phyloP scores from a whole-genome alignment of 2,888 invertebrate genomes.

The Micropterix aruncella region DNA sequence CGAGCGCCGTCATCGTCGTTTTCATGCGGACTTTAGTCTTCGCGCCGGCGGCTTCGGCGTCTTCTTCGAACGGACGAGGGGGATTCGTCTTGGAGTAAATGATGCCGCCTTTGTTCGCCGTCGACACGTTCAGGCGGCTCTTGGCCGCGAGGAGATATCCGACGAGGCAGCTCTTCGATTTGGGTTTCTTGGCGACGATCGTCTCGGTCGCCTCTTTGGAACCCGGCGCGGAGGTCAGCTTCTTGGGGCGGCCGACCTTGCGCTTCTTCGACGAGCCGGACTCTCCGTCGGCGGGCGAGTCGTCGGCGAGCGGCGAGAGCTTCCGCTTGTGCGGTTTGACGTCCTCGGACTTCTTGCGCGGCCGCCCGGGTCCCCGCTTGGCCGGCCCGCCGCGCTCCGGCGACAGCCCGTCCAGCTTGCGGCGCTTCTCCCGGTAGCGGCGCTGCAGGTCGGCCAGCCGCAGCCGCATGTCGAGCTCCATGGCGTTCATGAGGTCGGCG shows the following conservation, averaged over 20 bases:
- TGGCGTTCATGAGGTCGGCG: slow-evolving; percentile 49
- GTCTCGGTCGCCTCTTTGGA: slow-evolving; percentile 58
- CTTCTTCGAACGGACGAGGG: slow-evolving; percentile 27
- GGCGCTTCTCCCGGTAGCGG: slow-evolving; percentile 71
- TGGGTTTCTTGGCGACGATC: slow-evolving; percentile 69
- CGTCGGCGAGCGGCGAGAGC: slow-evolving; percentile 31
- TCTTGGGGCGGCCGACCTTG: slow-evolving; percentile 70
- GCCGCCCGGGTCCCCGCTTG: slow-evolving; percentile 29
- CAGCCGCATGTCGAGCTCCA: slow-evolving; percentile 72
- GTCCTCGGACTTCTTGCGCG: slow-evolving; percentile 26
- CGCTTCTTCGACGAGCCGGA: slow-evolving; percentile 54
- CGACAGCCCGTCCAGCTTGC: slow-evolving; percentile 59
- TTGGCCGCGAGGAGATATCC: slow-evolving; percentile 51
- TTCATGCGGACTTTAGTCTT: slow-evolving; percentile 10
- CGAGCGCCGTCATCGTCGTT: slow-evolving; percentile 7
- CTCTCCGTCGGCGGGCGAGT: slow-evolving; percentile 14
- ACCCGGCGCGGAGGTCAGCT: slow-evolving; percentile 41
- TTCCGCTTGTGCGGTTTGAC: slow-evolving; percentile 14
- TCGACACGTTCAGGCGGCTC: slow-evolving; percentile 36
- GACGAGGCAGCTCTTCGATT: slow-evolving; percentile 50
- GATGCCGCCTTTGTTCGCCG: slow-evolving; percentile 28
- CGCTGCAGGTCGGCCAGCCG: slow-evolving; percentile 68
- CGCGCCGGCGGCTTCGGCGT: slow-evolving; percentile 6
- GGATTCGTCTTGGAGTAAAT: slow-evolving; percentile 38
- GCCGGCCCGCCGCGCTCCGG: slow-evolving; percentile 38